Conservation (phyloP, 1,140 invertebrate genomes). For the Bombus vancouverensis region DNA sequence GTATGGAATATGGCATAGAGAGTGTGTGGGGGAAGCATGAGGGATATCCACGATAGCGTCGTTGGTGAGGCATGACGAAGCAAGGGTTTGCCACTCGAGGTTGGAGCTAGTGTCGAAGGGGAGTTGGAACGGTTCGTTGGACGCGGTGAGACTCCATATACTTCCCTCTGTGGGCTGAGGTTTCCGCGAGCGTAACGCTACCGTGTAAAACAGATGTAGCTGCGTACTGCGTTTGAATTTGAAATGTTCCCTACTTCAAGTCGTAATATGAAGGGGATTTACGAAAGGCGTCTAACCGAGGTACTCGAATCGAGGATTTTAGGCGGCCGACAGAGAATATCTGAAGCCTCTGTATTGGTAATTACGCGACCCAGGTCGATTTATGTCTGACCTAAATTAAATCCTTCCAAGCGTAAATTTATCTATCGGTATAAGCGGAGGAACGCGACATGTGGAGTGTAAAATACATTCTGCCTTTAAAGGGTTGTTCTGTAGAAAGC, state of each 20-base stretch:
- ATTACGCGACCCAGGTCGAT: not conserved
- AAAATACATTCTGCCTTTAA: conserved; percentile 14
- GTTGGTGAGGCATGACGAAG: conserved; percentile 19
- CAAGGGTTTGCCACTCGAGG: not conserved
- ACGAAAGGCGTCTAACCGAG: not conserved
- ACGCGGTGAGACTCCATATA: conserved; percentile 4
- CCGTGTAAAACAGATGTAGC: conserved; percentile 35
- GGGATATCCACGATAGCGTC: conserved; percentile 27
- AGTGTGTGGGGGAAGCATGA: not conserved
- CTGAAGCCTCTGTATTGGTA: not conserved
- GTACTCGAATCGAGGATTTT: not conserved
- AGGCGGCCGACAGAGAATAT: not conserved
- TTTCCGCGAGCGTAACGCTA: conserved; percentile 19
- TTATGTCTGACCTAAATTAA: conserved; percentile 3
- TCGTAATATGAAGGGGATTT: not conserved
- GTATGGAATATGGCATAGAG: not conserved
- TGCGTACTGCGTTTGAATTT: conserved; percentile 38
- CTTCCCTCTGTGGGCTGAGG: not conserved
- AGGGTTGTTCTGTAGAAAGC: not conserved
- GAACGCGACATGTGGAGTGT: conserved; percentile 4
- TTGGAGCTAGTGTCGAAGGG: not conserved
- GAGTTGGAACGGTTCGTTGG: conserved; percentile 20
- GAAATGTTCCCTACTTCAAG: not conserved
- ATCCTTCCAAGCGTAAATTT: conserved; percentile 12
- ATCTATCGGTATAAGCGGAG: not conserved